phyloP scores from a whole-genome alignment of 2,888 invertebrate species.

The Octonoba sinensis region DNA sequence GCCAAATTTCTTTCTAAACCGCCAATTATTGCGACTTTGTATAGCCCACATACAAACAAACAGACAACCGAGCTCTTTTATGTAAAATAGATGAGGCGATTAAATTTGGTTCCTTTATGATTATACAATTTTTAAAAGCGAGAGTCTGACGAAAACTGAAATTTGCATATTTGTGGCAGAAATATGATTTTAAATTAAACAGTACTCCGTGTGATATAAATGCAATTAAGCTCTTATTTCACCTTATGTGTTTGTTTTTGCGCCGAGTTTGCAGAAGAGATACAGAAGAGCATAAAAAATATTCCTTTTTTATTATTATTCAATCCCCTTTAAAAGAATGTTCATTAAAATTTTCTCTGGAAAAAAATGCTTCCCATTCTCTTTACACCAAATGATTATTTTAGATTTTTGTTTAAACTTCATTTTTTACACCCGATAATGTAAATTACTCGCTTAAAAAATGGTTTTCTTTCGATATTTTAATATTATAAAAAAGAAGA shows the following conservation, averaged over 20 bases:
- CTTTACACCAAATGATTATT: not conserved
- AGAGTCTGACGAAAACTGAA: not conserved
- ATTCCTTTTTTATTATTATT: not conserved
- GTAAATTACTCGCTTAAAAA: too few species aligned
- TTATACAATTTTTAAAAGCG: not conserved
- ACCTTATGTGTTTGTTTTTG: slow-evolving; percentile 12
- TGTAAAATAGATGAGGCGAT: too few species aligned
- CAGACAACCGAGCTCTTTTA: too few species aligned
- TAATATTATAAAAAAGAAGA: too few species aligned
- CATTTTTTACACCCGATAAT: too few species aligned
- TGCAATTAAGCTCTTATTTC: slow-evolving; percentile 29
- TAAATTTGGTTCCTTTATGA: not conserved
- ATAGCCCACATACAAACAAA: too few species aligned
- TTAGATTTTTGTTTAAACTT: too few species aligned
- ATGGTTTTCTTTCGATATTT: too few species aligned
- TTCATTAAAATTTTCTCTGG: slow-evolving; percentile 30
- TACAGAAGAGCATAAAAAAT: not conserved
- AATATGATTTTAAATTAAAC: slow-evolving; percentile 37
- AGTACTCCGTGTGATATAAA: slow-evolving; percentile 19
- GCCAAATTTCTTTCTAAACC: too few species aligned
- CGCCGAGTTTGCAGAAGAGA: not conserved
- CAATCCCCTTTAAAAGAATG: slow-evolving; percentile 8
- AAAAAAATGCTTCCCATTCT: slow-evolving; percentile 34
- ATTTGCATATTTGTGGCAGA: slow-evolving; percentile 36
- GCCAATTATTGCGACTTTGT: too few species aligned